Conservation (phyloP, 2,797 vertebrate species). For the Cuculus canorus region DNA sequence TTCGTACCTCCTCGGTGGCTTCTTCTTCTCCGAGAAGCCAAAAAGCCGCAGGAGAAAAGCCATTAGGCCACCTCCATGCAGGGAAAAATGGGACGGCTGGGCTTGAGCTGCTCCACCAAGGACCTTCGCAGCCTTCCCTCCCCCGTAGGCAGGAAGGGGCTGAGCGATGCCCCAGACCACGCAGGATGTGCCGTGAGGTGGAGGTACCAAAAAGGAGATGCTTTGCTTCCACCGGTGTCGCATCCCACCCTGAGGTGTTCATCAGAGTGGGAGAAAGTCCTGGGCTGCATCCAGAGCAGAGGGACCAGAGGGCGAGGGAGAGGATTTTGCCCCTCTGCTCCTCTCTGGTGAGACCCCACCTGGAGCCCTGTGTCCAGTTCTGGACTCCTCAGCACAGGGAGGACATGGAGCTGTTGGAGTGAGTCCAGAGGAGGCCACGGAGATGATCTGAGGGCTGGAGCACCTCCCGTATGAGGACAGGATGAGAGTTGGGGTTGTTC, state of each 20-base stretch:
- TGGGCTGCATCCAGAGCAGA: too few species aligned
- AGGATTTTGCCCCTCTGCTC: too few species aligned
- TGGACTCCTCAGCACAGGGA: too few species aligned
- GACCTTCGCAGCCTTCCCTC: background rate
- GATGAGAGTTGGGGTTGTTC: too few species aligned
- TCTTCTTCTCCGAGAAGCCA: background rate
- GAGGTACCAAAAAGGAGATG: background rate
- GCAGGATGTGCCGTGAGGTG: background rate
- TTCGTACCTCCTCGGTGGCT: background rate
- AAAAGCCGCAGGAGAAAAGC: slow-evolving; percentile 38
- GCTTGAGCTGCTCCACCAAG: background rate
- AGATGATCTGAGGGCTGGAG: too few species aligned
- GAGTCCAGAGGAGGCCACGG: too few species aligned
- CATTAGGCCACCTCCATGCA: background rate
- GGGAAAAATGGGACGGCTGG: accelerated
- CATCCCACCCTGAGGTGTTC: background rate
- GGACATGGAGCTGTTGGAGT: too few species aligned
- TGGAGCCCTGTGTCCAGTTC: too few species aligned
- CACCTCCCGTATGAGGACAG: too few species aligned
- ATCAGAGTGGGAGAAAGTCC: too few species aligned
- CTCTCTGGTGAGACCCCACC: too few species aligned
- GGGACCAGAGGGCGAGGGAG: too few species aligned
- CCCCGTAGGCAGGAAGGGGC: background rate
- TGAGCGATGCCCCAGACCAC: background rate
- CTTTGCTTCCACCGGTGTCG: accelerated